Base-by-base conservation (phyloP, 2,888 invertebrate genomes). In the Oeneis ivallda region DNA sequence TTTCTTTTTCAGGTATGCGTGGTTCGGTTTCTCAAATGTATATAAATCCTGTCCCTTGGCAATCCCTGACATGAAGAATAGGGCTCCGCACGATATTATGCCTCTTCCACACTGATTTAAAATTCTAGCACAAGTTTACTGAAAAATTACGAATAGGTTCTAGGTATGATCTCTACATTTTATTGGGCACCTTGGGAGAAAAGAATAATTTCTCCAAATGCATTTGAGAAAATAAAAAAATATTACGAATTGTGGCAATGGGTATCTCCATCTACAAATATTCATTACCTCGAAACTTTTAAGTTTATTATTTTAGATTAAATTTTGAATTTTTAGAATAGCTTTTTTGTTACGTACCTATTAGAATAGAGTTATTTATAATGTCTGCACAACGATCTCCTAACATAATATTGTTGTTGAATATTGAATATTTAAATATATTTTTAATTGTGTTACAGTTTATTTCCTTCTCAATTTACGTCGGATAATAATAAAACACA, bases 41-140 rank as follows among this genome's bases (percentile, higher is more conserved):
- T 74, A 87, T 95, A 66, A 95, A 95, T 79, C 95, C 95, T 1
- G 89, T 92, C 39, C 95, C 95, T 0, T 95, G 95, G 95, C 92
- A 93, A 73, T 84, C 85, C 43, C 78, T 86, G 2, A 80, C 85
- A n/a, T 88, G 84, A 77, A 75, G 37, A 62, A 41, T 39, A 53
- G 56, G n/a, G 17, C 17, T 15, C 15, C 7, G 47, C 17, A 15
- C 15, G 17, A 45, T n/a, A 4, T 26, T 10, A 9, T 47, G 47
- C 15, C 15, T 17, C 17, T 47, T 15, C 17, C 9, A 47, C 9
- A 15, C 10, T 10, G 17, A 47, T 45, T 15, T 6, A 45, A 45
- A 43, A 43, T 43, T 43, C 6, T 7, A 26, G 26, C 26, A 26
- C 26, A 26, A 26, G 26, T 26, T 26, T 26, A 5, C 5, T 26